phyloP scores from a whole-genome alignment of 2,888 invertebrate species.

The Dichetophora obliterata region DNA sequence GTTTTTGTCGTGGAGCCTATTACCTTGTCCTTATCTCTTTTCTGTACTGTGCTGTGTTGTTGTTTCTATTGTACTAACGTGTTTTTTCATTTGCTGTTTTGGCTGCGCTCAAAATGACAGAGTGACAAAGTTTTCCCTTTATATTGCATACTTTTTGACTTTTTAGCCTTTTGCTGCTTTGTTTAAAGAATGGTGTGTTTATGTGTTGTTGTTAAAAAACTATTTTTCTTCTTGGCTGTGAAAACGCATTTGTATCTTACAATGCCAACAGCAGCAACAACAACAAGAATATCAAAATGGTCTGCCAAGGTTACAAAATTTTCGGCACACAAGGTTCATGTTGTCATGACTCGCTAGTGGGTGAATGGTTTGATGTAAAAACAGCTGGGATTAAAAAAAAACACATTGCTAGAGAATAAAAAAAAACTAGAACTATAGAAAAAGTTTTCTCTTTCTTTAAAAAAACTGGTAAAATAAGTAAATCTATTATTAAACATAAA shows the following conservation, averaged over 20 bases:
- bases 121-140: slow-evolving; percentile 57
- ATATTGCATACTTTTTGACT: slow-evolving; percentile 42
- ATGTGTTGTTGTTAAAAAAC: slow-evolving; percentile 58
- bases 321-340: neutral
- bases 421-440: no score
- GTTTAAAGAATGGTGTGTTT: slow-evolving; percentile 48
- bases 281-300: neutral
- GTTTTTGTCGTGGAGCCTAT: slow-evolving; percentile 14
- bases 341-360: neutral
- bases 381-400: neutral
- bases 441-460: no score
- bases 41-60: slow-evolving; percentile 16
- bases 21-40: slow-evolving; percentile 13
- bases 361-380: neutral
- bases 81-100: neutral
- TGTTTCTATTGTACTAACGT: neutral
- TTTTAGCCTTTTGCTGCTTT: slow-evolving; percentile 32
- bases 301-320: neutral
- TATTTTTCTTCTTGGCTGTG: slow-evolving; percentile 56
- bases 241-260: slow-evolving; percentile 17
- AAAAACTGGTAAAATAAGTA: no score
- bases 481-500: no score
- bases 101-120: slow-evolving; percentile 53
- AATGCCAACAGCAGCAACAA: slow-evolving; percentile 6
- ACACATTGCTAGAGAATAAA: no score